Evolutionary conservation across 2,797 vertebrate genomes (phyloP), one percentile per base, ranked within the genome.

Genomic region (Bufotes viridis): DNA sequence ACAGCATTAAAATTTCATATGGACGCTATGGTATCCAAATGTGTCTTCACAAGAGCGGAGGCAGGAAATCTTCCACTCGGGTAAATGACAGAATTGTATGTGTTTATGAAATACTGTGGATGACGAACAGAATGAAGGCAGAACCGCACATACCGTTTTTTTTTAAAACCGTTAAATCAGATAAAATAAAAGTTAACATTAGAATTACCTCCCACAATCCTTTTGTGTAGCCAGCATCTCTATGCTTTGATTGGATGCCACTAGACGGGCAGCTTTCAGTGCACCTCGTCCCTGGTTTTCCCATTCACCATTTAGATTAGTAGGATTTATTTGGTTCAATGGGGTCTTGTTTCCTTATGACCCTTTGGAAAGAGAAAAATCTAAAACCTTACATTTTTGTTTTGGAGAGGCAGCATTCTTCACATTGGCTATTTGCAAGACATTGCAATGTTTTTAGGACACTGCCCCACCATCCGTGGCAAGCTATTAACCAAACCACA

Each of bases 1-100:
- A n/a, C 79, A 83, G 55, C 53, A 67, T 34, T 20, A 67, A 34
- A 67, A 79, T 69, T 67, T 79, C 9, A 79, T 75, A 57, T 15
- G 20, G 22, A 69, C 26, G 7, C 49, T 26, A 17, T 60, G 20
- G 20, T 72, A 58, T 34, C 17, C 49, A 74, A 42, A 70, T 29
- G 12, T 3, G 18, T 34, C 26, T 69, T 53, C 17, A 10, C 7
- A 55, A 15, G 42, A 61, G 14, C 34, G 7, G 17, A 61, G 7
- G 57, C n/a, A 57, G 78, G 26, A 17, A 58, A 22, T 60, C 26
- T 29, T 20, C 11, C 3, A 79, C 18, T 81, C 7, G 1, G 34
- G n/a, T 49, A 81, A 63, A 81, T 81, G 12, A 81, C 49, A 49
- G 51, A 78, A 78, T 78, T 24, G 7, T 7, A 15, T 55, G 22